A percentile compares a stretch with the other conserved stretches of the same genome.
Evolutionary conservation across 2,113 vertebrate species (phyloP).

Genomic region (Romanogobio albipinnatus): DNA sequence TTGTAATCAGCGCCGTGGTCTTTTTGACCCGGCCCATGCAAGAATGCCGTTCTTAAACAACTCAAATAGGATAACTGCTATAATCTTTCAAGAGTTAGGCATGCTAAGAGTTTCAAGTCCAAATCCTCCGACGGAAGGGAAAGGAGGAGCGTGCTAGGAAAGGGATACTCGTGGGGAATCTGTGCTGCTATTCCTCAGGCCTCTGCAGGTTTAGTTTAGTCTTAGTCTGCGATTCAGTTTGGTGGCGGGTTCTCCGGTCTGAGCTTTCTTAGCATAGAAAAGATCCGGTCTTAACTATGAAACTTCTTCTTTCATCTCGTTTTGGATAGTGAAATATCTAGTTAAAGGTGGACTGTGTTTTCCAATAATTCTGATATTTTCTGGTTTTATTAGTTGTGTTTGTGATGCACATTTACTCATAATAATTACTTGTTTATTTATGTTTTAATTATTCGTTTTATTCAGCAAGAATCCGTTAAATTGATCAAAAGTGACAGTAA

Average conservation of each 20-base stretch:
- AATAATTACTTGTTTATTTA: too few species aligned
- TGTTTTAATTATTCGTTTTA: too few species aligned
- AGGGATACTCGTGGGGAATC: slow-evolving; percentile 15
- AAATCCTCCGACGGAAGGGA: slow-evolving; percentile 40
- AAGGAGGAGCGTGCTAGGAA: slow-evolving; percentile 2
- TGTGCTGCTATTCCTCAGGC: background rate
- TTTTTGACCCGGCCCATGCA: slow-evolving; percentile 93
- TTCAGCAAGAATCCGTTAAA: too few species aligned
- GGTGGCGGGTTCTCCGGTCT: background rate
- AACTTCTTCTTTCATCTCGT: background rate
- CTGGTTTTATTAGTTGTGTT: too few species aligned
- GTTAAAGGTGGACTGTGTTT: background rate
- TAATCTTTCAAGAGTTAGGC: slow-evolving; percentile 97
- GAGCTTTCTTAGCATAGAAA: background rate
- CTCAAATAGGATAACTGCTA: slow-evolving; percentile 99
- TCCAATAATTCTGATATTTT: background rate
- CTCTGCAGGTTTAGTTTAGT: background rate
- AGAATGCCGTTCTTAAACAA: slow-evolving; percentile 97
- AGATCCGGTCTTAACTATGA: background rate
- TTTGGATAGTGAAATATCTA: background rate
- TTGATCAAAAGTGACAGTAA: too few species aligned
- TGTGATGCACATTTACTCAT: too few species aligned
- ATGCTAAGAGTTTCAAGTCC: slow-evolving; percentile 93
- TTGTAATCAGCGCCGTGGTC: slow-evolving; percentile 93
- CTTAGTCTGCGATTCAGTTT: background rate